phyloP scores from a whole-genome alignment of 2,797 vertebrate species.

The Myripristis murdjan region DNA sequence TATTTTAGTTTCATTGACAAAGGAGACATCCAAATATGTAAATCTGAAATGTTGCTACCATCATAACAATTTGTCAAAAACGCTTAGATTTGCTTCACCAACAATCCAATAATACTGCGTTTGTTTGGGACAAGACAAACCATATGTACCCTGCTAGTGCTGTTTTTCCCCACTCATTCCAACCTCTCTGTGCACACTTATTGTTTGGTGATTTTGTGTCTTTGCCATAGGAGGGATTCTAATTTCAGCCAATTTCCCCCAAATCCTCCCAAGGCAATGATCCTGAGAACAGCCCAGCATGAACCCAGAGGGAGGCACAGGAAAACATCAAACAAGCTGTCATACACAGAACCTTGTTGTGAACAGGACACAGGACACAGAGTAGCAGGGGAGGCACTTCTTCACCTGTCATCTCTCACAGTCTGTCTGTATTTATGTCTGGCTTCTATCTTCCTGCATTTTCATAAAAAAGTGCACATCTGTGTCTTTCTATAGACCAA shows the following conservation, averaged over 20 bases:
- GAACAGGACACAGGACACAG: slow-evolving; percentile 13
- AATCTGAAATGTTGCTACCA: too few species aligned
- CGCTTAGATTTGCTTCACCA: too few species aligned
- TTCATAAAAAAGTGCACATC: slow-evolving; percentile 43
- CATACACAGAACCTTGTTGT: slow-evolving; percentile 6
- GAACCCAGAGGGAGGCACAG: not conserved
- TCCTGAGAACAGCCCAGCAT: slow-evolving; percentile 13
- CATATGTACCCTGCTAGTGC: not conserved
- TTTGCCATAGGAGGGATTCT: slow-evolving; percentile 27
- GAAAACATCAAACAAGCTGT: slow-evolving; percentile 16
- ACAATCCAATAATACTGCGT: not conserved
- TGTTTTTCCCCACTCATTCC: not conserved
- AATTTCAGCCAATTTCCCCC: slow-evolving; percentile 16
- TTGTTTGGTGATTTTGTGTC: slow-evolving; percentile 20
- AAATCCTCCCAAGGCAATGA: slow-evolving; percentile 19
- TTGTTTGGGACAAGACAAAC: not conserved
- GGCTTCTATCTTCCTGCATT: slow-evolving; percentile 23
- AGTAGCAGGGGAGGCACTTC: slow-evolving; percentile 31
- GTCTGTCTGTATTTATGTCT: slow-evolving; percentile 47
- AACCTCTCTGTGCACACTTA: not conserved
- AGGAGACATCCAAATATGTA: too few species aligned
- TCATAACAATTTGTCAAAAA: too few species aligned
- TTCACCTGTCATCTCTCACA: slow-evolving; percentile 25
- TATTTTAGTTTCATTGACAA: too few species aligned
- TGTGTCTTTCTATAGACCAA: slow-evolving; percentile 50